These are phyloP conservation scores for Troides oblongomaculatus DNA, from an alignment of 2,888 invertebrate species.

Conservation along the genomic window DNA sequence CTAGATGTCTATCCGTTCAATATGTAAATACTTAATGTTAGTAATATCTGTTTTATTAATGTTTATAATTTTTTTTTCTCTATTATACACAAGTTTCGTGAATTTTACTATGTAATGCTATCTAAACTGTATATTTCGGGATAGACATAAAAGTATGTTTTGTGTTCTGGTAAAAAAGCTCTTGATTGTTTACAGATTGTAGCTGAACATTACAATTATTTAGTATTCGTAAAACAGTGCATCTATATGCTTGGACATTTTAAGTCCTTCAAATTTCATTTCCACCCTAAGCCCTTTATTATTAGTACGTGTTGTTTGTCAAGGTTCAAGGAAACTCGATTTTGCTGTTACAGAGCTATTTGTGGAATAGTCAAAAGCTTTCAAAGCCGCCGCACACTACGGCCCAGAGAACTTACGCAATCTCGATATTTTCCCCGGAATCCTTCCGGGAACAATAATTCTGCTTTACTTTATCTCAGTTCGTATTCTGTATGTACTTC, in stretches of 20 bases:
- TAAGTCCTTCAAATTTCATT: not conserved
- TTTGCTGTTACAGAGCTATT: conserved; percentile 34
- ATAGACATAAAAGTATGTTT: too few relatives aligned
- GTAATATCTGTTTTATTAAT: too few relatives aligned
- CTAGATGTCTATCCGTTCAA: too few relatives aligned
- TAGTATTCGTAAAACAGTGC: too few relatives aligned
- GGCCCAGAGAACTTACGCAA: conserved; percentile 42
- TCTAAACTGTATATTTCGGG: too few relatives aligned
- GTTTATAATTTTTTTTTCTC: too few relatives aligned
- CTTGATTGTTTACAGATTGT: too few relatives aligned
- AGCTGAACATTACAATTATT: too few relatives aligned
- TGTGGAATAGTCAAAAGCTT: conserved; percentile 55
- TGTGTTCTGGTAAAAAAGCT: too few relatives aligned
- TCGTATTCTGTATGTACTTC: not conserved
- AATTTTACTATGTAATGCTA: too few relatives aligned
- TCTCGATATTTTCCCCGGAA: conserved; percentile 27
- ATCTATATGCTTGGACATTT: not conserved
- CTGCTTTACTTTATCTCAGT: conserved; percentile 8
- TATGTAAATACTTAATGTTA: too few relatives aligned
- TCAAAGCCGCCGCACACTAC: conserved; percentile 39
- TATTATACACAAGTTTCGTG: too few relatives aligned
- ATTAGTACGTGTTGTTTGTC: conserved; percentile 11
- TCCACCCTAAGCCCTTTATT: not conserved
- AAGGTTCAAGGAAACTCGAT: conserved; percentile 17
- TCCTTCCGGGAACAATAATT: conserved; percentile 10